These are phyloP conservation scores for Rhamnusium bicolor DNA, from an alignment of 2,888 invertebrate genomes.

Conservation along the genomic window DNA sequence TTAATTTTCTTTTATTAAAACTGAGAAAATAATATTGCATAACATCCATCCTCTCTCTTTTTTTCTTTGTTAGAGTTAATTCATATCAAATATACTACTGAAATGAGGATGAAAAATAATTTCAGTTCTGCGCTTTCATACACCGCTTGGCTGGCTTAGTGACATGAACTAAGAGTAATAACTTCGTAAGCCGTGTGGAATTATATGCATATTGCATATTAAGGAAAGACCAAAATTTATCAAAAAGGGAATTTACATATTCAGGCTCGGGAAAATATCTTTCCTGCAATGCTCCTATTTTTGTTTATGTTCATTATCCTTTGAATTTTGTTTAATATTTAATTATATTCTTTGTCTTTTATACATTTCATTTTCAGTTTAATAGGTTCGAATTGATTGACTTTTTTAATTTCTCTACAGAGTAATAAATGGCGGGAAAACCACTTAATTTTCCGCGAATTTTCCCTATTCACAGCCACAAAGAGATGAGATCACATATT, in stretches of 20 bases:
- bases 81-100: not conserved
- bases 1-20: not conserved
- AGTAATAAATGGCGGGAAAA: conserved; percentile 6
- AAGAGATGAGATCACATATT: conserved; percentile 10
- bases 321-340: conserved; percentile 7
- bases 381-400: conserved; percentile 23
- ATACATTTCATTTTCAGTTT: not conserved
- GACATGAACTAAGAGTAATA: conserved; percentile 58
- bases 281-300: conserved; percentile 12
- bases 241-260: conserved; percentile 65
- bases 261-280: conserved; percentile 32
- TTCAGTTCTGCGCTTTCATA: conserved; percentile 29
- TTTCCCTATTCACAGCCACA: not conserved
- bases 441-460: conserved; percentile 1
- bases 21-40: not conserved
- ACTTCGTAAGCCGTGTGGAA: conserved; percentile 63
- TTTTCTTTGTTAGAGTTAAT: not conserved
- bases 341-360: conserved; percentile 18
- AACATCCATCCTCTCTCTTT: no score
- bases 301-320: not conserved
- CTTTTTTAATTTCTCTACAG: conserved; percentile 18
- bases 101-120: not conserved
- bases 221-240: conserved; percentile 61
- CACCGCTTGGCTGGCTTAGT: conserved; percentile 36
- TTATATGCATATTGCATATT: conserved; percentile 65